Percentiles rank a stretch among this genome's conserved stretches.
phyloP scores from a whole-genome alignment of 2,888 invertebrate genomes.

The Harpagoxenus sublaevis region DNA sequence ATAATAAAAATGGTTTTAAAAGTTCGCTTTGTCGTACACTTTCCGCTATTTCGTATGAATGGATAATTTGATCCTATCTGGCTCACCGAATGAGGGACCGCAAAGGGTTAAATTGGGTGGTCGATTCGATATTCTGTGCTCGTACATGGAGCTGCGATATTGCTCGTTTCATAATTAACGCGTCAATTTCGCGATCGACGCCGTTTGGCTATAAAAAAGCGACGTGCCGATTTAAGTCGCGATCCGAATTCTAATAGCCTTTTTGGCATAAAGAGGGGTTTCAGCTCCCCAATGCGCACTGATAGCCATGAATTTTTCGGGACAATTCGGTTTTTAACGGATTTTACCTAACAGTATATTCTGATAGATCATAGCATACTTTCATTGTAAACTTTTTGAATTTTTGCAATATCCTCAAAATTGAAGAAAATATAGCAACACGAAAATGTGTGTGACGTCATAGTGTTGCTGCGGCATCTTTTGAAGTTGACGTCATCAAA shows the following conservation, averaged over 20 bases:
- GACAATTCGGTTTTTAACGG: not conserved
- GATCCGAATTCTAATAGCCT: slow-evolving; percentile 12
- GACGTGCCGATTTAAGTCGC: slow-evolving; percentile 34
- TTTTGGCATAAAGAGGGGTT: slow-evolving; percentile 17
- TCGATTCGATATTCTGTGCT: slow-evolving; percentile 52
- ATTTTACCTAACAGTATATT: too few species aligned
- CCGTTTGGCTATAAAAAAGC: slow-evolving; percentile 30
- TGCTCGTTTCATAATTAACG: slow-evolving; percentile 68
- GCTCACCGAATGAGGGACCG: not conserved
- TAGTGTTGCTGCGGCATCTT: too few species aligned
- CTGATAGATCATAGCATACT: too few species aligned
- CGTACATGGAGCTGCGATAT: slow-evolving; percentile 41
- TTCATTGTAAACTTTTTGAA: too few species aligned
- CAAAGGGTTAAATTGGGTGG: slow-evolving; percentile 41
- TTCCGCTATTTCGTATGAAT: slow-evolving; percentile 33
- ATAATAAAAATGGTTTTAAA: slow-evolving; percentile 7
- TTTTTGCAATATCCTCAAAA: too few species aligned
- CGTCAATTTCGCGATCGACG: slow-evolving; percentile 58
- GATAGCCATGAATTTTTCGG: not conserved
- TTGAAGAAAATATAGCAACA: too few species aligned
- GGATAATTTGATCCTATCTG: slow-evolving; percentile 43
- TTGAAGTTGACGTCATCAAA: too few species aligned
- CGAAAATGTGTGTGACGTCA: too few species aligned
- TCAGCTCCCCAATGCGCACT: slow-evolving; percentile 11
- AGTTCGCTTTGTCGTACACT: not conserved